Evolutionary conservation across 2,888 invertebrate species (phyloP), one percentile per base, ranked within the genome.

Genomic region (Brenthis ino): DNA sequence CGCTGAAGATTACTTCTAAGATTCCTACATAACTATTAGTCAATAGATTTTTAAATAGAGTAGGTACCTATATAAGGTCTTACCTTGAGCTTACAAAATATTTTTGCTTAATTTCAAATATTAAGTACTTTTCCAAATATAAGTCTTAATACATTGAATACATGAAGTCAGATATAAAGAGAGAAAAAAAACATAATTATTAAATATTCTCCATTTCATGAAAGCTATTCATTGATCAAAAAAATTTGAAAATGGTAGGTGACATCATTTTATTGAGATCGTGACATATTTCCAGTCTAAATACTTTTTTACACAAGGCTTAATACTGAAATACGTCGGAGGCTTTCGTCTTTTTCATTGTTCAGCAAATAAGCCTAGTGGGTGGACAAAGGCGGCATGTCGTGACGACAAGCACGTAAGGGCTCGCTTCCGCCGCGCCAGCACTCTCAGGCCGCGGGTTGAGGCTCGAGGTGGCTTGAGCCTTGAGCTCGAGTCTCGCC

Each of bases 281-380:
- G 82, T 77, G 77, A 79, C 80, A 83, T 83, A 84, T 82, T 83
- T 80, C 20, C 69, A 77, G 78, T 82, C 82, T 83, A 84, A 84
- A 84, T 83, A 82, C 79, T 75, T 80, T 80, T 79, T 78, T 82
- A 75, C 77, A 74, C 74, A 76, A 77, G 78, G 76, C 80, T 83
- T 84, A 77, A 78, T 82, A 80, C 81, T 81, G 83, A 86, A 88
- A 87, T 87, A 83, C 81, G 85, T 83, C 74, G 81, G 82, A 83
- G 81, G 82, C 85, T 88, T 89, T 89, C 86, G 87, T 87, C 85
- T 90, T 91, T 90, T 89, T 85, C 90, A 89, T 91, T 91, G 92
- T 91, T 92, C 92, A 92, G 91, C 91, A 91, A 92, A 91, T 91
- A 91, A 92, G 91, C 88, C 89, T 91, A 91, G 92, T 91, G 91